phyloP scores from a whole-genome alignment of 2,888 invertebrate genomes.

The Gryllus longicercus region DNA sequence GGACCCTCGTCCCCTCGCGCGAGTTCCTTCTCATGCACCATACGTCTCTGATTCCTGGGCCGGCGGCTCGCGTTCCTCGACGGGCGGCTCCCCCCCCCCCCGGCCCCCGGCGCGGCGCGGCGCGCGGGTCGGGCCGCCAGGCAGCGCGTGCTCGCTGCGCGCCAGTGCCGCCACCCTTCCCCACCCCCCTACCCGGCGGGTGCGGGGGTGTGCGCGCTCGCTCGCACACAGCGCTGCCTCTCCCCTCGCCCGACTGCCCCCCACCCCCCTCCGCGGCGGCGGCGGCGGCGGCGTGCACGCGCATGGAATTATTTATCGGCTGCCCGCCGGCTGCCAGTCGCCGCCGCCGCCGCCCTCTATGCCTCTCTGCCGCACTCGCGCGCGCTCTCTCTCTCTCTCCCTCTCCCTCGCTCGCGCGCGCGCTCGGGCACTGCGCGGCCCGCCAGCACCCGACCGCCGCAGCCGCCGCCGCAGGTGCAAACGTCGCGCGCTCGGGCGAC shows the following conservation, averaged over 20 bases:
- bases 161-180: conserved; percentile 19
- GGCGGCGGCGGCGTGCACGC: background rate
- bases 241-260: background rate
- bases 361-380: background rate
- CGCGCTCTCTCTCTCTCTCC: background rate
- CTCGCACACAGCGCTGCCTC: conserved; percentile 17
- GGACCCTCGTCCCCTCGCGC: too few species aligned
- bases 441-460: background rate
- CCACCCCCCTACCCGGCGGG: background rate
- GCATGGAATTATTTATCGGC: conserved; percentile 20
- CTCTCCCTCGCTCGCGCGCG: background rate
- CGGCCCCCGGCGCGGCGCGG: background rate
- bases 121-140: background rate
- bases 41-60: too few species aligned
- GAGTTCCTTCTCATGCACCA: too few species aligned
- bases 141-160: background rate
- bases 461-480: conserved; percentile 18
- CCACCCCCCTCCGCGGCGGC: background rate
- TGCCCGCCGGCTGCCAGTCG: background rate
- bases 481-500: conserved; percentile 19
- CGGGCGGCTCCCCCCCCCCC: background rate
- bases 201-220: background rate
- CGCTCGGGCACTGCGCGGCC: conserved; percentile 20
- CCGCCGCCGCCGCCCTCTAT: background rate
- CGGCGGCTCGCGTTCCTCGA: too few species aligned